These are phyloP conservation scores for Chydorus sphaericus DNA, from an alignment of 2,888 invertebrate genomes.

Conservation along the genomic window DNA sequence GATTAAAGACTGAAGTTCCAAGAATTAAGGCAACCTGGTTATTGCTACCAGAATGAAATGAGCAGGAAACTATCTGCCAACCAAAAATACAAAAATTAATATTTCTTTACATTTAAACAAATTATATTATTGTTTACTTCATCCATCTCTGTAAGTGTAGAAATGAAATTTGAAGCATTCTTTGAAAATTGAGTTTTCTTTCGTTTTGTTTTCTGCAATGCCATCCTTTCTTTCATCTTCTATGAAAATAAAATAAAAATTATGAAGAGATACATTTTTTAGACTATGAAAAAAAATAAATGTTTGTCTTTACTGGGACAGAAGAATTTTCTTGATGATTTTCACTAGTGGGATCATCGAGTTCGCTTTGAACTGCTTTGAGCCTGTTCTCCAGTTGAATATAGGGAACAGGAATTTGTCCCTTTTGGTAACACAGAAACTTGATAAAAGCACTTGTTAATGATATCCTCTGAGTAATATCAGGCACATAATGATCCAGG, in stretches of 20 bases:
- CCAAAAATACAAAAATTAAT: not conserved
- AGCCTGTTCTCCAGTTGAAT: not conserved
- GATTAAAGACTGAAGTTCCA: constrained; percentile 11
- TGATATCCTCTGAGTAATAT: not conserved
- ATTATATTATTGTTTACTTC: not conserved
- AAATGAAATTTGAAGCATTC: not conserved
- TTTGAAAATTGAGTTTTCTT: constrained; percentile 2
- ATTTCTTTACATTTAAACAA: not conserved
- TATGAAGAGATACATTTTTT: not conserved
- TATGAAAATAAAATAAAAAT: not conserved
- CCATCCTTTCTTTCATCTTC: not conserved
- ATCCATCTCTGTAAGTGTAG: not conserved
- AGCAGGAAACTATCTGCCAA: not conserved
- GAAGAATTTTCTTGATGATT: too few species aligned
- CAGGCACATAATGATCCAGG: not conserved
- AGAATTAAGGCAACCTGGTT: constrained; percentile 8
- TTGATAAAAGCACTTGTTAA: constrained; percentile 9
- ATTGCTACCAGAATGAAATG: not conserved
- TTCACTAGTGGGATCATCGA: not conserved
- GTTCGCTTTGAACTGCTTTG: not conserved
- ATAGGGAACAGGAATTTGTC: constrained; percentile 7
- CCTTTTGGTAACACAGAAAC: constrained; percentile 8
- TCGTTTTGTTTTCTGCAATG: not conserved
- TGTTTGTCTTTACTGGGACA: too few species aligned
- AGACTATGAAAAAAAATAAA: not conserved